These are phyloP conservation scores for Rostratula benghalensis DNA, from an alignment of 2,113 vertebrate species.

Conservation along the genomic window DNA sequence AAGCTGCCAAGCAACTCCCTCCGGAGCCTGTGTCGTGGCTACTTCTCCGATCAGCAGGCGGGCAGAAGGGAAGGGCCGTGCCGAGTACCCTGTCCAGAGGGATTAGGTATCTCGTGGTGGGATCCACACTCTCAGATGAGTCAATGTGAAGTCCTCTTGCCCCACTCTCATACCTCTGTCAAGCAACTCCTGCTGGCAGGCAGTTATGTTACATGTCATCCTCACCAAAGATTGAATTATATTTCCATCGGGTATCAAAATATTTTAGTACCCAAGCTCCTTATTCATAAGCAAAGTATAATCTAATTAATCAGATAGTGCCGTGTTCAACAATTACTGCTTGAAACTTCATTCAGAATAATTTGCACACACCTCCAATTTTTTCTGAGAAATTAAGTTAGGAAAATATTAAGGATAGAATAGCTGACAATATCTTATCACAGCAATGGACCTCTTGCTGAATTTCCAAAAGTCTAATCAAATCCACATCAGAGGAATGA, in stretches of 20 bases:
- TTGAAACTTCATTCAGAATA: not conserved
- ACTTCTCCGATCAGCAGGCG: not conserved
- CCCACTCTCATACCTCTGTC: not conserved
- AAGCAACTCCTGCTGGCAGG: not conserved
- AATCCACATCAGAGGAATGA: not conserved
- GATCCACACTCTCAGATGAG: not conserved
- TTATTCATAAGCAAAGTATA: not conserved
- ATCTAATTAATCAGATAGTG: not conserved
- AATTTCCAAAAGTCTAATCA: not conserved
- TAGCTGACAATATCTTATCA: not conserved
- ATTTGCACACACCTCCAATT: not conserved
- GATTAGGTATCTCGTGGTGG: not conserved
- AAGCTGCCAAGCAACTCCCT: constrained; percentile 44
- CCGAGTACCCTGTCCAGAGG: not conserved
- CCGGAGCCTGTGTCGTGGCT: not conserved
- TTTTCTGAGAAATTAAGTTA: not conserved
- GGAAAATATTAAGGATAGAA: not conserved
- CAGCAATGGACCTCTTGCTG: not conserved
- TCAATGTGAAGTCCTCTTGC: not conserved
- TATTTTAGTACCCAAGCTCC: not conserved
- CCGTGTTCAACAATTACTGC: not conserved
- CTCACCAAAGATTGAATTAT: not conserved
- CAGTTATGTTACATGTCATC: not conserved
- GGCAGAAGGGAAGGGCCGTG: not conserved
- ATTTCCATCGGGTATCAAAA: not conserved